A percentile compares a stretch with the other conserved stretches of the same genome.
Evolutionary conservation across 2,888 invertebrate genomes (phyloP).

Genomic region (Dusona sp.): DNA sequence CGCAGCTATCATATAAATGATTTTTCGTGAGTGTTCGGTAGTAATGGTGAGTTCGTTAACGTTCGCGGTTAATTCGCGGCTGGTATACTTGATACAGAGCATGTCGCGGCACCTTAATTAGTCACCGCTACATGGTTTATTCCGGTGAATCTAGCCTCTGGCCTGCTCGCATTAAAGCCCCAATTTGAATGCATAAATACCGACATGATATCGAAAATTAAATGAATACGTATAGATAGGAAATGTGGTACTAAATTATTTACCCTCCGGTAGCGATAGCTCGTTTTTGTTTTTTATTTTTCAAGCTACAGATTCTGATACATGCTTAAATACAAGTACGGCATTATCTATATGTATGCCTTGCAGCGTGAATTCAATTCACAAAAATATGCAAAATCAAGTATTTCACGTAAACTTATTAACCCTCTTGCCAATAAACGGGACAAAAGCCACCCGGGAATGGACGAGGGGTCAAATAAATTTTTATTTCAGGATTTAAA

Average conservation of each 20-base stretch:
- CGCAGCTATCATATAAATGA: background rate
- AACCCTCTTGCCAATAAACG: too few species aligned
- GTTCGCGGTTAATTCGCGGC: conserved; percentile 70
- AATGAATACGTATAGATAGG: background rate
- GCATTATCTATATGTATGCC: too few species aligned
- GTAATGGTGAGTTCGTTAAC: conserved; percentile 67
- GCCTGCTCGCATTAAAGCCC: background rate
- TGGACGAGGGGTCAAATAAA: too few species aligned
- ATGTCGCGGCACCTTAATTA: conserved; percentile 64
- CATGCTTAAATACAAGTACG: background rate
- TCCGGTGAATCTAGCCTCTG: conserved; percentile 33
- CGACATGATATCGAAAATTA: background rate
- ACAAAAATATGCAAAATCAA: background rate
- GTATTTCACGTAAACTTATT: background rate
- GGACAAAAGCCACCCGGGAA: too few species aligned
- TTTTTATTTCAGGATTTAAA: too few species aligned
- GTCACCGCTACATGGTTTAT: conserved; percentile 36
- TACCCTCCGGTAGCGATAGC: background rate
- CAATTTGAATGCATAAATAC: conserved; percentile 2
- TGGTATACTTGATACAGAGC: conserved; percentile 59
- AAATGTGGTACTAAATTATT: background rate
- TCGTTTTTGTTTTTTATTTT: background rate
- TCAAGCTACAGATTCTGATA: background rate
- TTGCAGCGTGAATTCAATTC: too few species aligned
- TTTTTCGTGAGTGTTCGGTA: conserved; percentile 25